These are phyloP conservation scores for Cyphomyrmex costatus DNA, from an alignment of 1,140 invertebrate genomes.

Conservation along the genomic window DNA sequence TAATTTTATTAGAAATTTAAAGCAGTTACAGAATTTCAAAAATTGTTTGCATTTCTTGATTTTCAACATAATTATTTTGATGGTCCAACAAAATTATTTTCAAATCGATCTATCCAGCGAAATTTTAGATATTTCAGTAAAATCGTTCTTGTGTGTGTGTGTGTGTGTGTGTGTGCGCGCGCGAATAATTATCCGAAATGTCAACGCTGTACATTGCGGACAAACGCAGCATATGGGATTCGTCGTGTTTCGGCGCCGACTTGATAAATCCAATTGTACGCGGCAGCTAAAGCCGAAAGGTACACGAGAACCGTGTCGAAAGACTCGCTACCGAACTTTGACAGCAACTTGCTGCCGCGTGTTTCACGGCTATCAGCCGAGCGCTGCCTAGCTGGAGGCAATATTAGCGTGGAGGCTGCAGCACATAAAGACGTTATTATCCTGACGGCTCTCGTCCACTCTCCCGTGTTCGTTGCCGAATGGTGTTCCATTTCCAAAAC, in stretches of 20 bases:
- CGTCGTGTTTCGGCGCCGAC: slow-evolving; percentile 64
- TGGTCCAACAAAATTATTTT: too few relatives aligned
- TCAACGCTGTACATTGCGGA: slow-evolving; percentile 3
- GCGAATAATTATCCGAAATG: slow-evolving; percentile 24
- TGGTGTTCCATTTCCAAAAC: background rate
- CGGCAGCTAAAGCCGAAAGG: slow-evolving; percentile 78
- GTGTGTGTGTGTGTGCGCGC: too few relatives aligned
- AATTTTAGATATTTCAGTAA: too few relatives aligned
- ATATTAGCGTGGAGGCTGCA: slow-evolving; percentile 15
- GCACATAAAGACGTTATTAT: slow-evolving; percentile 55
- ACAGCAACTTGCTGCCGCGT: slow-evolving; percentile 68
- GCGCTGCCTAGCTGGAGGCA: slow-evolving; percentile 54
- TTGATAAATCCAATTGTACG: slow-evolving; percentile 79
- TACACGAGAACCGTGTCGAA: slow-evolving; percentile 78
- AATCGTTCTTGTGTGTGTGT: too few relatives aligned
- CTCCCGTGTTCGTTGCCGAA: background rate
- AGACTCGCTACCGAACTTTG: slow-evolving; percentile 62
- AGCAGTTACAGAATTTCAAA: too few relatives aligned
- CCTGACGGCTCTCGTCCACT: slow-evolving; percentile 16
- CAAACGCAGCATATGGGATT: slow-evolving; percentile 13
- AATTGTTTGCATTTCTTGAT: too few relatives aligned
- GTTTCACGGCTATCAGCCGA: slow-evolving; percentile 66
- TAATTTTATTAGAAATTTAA: too few relatives aligned
- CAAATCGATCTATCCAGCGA: too few relatives aligned
- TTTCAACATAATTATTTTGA: too few relatives aligned